Evolutionary conservation across 2,113 vertebrate genomes (phyloP), one percentile per base, ranked within the genome.

Genomic region (Heteronetta atricapilla): DNA sequence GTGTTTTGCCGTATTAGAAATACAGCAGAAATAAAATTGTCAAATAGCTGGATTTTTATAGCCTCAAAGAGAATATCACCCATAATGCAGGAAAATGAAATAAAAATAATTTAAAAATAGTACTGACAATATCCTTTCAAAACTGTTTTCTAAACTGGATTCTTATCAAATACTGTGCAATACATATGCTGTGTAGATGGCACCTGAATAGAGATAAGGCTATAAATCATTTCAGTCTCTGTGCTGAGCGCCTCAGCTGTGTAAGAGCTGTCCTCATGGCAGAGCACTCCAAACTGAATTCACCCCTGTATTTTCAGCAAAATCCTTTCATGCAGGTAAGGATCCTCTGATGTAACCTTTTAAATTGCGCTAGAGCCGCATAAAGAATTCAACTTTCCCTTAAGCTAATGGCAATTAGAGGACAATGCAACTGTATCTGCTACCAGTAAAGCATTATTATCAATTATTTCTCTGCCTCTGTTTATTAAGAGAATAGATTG

Each of bases 391-490:
- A 82, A 82, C 77, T 96, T 94, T 63, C 82, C 92, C 86, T 86
- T 95, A 86, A 94, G 94, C 73, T 94, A 79, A 82, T 93, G 88
- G 79, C 92, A 86, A 50, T 69, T 84, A 90, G 87, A 92, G 90
- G 95, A 95, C 86, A 89, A 63, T 72, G 93, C 6, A 36, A 40
- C 81, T 69, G 86, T 60, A 18, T 95, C 88, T 80, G 77, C 89
- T 87, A n/a, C 81, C 74, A 67, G n/a, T 73, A 89, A 73, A 94
- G 92, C 94, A 80, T 96, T 94, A 89, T 90, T 94, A 96, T 72
- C 90, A 96, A 73, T 96, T 97, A 96, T 95, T 94, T 93, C 93
- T 89, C 86, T 93, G 92, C 92, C 88, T 95, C 88, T 17, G 90
- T 95, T 92, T 96, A 95, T 93, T 94, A 93, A 74, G 74, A 88